phyloP scores from a whole-genome alignment of 2,888 invertebrate species.

The Epinotia ramella region DNA sequence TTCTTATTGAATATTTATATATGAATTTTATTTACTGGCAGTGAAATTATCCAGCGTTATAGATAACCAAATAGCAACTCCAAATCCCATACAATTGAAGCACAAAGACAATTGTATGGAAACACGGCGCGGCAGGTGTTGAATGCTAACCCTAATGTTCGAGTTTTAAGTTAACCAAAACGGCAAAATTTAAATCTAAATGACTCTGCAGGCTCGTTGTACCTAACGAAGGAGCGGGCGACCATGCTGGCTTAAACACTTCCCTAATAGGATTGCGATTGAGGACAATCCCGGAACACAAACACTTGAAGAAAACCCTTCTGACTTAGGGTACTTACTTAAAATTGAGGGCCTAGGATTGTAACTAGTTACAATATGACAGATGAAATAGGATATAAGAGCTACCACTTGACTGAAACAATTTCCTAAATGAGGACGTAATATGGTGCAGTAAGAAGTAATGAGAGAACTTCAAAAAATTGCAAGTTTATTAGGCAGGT shows the following conservation, averaged over 20 bases:
- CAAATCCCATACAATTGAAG: too few relatives aligned
- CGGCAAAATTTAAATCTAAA: conserved; percentile 2
- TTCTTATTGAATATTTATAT: too few relatives aligned
- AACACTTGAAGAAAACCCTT: neutral
- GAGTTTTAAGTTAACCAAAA: neutral
- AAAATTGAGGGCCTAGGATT: too few relatives aligned
- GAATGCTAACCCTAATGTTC: too few relatives aligned
- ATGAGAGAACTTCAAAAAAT: too few relatives aligned
- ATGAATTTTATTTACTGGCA: too few relatives aligned
- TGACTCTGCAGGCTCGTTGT: conserved; percentile 3
- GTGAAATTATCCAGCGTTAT: too few relatives aligned
- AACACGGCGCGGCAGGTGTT: too few relatives aligned
- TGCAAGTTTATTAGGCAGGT: too few relatives aligned
- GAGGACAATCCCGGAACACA: neutral
- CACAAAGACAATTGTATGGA: too few relatives aligned
- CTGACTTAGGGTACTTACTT: neutral
- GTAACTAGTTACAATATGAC: neutral
- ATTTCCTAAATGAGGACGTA: neutral
- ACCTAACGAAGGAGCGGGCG: neutral
- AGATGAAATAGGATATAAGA: neutral
- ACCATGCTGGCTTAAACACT: conserved; percentile 11
- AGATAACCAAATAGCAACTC: too few relatives aligned
- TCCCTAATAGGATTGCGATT: conserved; percentile 27
- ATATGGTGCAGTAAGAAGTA: too few relatives aligned
- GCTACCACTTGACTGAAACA: neutral